Conservation (phyloP, 2,113 vertebrate species). For the Atractosteus spatula region DNA sequence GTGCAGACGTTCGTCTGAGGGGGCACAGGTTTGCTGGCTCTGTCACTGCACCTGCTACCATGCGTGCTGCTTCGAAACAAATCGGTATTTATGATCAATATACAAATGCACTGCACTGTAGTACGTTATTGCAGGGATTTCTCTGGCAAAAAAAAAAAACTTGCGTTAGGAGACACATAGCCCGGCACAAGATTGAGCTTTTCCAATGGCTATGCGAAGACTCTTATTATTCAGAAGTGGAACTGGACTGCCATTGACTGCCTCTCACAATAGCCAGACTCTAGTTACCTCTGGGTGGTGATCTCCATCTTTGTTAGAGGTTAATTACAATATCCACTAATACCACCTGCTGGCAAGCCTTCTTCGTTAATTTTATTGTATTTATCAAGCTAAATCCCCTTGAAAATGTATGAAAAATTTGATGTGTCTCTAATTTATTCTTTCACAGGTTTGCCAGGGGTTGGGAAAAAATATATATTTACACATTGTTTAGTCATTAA, state of each 20-base stretch:
- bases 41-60: background rate
- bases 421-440: no score
- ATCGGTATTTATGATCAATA: background rate
- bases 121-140: background rate
- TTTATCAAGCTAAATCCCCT: no score
- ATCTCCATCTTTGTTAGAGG: background rate
- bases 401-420: no score
- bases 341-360: no score
- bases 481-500: no score
- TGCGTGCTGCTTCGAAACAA: background rate
- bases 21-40: background rate
- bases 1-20: conserved; percentile 88
- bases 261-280: background rate
- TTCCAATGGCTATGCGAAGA: background rate
- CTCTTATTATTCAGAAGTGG: background rate
- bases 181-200: background rate
- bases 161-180: background rate
- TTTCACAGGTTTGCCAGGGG: no score
- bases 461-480: no score
- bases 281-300: background rate
- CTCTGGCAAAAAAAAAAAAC: background rate
- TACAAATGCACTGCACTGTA: background rate
- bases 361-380: no score
- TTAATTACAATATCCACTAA: no score
- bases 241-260: background rate